Percentiles rank a stretch among this genome's conserved stretches.
Conservation (phyloP, 2,797 vertebrate genomes). For the Gallinago stenura region DNA sequence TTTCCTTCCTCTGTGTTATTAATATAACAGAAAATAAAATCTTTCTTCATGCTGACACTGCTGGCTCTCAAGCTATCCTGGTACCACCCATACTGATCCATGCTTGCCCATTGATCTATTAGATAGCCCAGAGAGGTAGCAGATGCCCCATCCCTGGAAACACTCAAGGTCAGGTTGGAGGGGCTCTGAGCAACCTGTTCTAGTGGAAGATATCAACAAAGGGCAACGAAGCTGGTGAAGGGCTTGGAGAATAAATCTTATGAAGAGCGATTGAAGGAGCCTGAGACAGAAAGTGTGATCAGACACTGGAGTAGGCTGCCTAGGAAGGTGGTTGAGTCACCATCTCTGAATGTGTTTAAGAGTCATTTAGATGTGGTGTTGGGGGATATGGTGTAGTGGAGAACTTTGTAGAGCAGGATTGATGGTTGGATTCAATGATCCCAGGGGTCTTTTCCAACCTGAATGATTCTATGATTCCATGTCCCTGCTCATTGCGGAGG, state of each 20-base stretch:
- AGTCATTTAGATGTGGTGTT: too few relatives aligned
- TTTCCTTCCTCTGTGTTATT: neutral
- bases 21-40: neutral
- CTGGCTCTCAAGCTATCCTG: neutral
- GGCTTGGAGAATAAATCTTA: too few relatives aligned
- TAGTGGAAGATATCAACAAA: neutral
- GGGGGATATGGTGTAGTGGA: too few relatives aligned
- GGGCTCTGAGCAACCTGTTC: neutral
- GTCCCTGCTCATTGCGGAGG: neutral
- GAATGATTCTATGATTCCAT: neutral
- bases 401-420: too few relatives aligned
- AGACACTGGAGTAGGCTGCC: too few relatives aligned
- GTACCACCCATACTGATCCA: neutral
- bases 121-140: neutral
- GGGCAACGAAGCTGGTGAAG: too few relatives aligned
- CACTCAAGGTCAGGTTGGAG: neutral
- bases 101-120: rapidly evolving
- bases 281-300: too few relatives aligned
- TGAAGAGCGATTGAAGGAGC: too few relatives aligned
- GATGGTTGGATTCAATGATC: too few relatives aligned
- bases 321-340: too few relatives aligned
- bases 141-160: neutral
- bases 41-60: neutral
- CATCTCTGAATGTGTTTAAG: too few relatives aligned
- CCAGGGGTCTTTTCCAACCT: too few relatives aligned